phyloP scores from a whole-genome alignment of 2,113 vertebrate genomes.

The Oncorhynchus tshawytscha region DNA sequence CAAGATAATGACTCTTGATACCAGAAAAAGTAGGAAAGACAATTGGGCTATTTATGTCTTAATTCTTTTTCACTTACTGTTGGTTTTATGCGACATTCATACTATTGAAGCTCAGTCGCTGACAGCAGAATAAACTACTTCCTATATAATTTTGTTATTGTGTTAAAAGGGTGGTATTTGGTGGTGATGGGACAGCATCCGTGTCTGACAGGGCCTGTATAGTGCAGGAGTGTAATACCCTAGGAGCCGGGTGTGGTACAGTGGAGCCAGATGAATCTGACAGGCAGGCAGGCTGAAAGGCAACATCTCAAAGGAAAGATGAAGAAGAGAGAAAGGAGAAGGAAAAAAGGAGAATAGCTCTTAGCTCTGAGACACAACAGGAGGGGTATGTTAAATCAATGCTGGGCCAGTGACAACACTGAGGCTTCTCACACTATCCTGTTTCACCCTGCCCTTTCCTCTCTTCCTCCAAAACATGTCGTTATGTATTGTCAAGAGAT shows the following conservation, averaged over 20 bases:
- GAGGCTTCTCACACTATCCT: conserved; percentile 3
- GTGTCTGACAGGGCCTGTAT: conserved; percentile 10
- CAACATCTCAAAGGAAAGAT: conserved; percentile 18
- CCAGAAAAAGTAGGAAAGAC: no score
- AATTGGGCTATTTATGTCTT: no score
- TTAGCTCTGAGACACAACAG: conserved; percentile 41
- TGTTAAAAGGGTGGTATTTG: conserved; percentile 10
- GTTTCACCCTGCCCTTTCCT: background rate
- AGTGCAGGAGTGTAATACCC: conserved; percentile 6
- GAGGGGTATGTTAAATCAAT: conserved; percentile 59
- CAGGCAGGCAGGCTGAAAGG: conserved; percentile 32
- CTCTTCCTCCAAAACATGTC: conserved; percentile 8
- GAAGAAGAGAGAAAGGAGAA: conserved; percentile 25
- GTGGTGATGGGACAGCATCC: conserved; percentile 1
- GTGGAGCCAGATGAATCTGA: conserved; percentile 45
- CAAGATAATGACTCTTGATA: no score
- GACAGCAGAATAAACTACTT: background rate
- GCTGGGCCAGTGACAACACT: conserved; percentile 36
- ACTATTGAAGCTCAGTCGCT: no score
- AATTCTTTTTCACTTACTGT: no score
- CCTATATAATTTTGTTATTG: background rate
- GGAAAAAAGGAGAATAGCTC: conserved; percentile 38
- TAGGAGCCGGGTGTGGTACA: conserved; percentile 3
- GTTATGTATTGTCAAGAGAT: conserved; percentile 37
- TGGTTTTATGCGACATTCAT: no score